phyloP scores from a whole-genome alignment of 2,113 vertebrate genomes.

The Dicrurus megarhynchus region DNA sequence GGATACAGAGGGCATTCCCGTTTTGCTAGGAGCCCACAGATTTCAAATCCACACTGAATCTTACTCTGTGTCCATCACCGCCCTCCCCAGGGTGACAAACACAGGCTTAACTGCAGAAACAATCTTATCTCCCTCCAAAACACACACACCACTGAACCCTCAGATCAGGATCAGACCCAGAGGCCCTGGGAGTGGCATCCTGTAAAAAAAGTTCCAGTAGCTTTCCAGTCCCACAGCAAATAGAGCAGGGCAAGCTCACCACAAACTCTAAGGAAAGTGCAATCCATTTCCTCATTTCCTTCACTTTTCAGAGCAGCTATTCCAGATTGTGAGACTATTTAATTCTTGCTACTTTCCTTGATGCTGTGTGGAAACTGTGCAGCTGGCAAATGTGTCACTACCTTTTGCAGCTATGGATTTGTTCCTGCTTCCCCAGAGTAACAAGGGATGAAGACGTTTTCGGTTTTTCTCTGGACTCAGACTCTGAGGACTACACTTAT shows the following conservation, averaged over 20 bases:
- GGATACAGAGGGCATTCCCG: not conserved
- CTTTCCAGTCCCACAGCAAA: not conserved
- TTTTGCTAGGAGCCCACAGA: not conserved
- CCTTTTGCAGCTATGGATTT: not conserved
- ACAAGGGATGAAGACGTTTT: not conserved
- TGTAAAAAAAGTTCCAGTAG: not conserved
- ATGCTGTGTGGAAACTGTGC: not conserved
- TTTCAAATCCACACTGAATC: not conserved
- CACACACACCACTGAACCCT: not conserved
- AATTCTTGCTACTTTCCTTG: not conserved
- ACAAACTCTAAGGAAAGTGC: not conserved
- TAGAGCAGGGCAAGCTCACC: not conserved
- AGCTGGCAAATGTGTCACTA: not conserved
- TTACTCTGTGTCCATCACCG: accelerated
- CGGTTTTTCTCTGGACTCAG: not conserved
- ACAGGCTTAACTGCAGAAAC: not conserved
- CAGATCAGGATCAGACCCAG: not conserved
- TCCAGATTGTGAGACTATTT: not conserved
- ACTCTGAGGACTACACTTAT: not conserved
- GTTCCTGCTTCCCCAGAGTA: not conserved
- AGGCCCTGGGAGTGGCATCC: not conserved
- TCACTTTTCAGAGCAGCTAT: not conserved
- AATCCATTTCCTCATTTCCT: not conserved
- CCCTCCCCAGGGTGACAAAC: not conserved
- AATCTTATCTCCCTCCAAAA: not conserved